These are phyloP conservation scores for Acleris holmiana DNA, from an alignment of 2,888 invertebrate species.

Conservation along the genomic window DNA sequence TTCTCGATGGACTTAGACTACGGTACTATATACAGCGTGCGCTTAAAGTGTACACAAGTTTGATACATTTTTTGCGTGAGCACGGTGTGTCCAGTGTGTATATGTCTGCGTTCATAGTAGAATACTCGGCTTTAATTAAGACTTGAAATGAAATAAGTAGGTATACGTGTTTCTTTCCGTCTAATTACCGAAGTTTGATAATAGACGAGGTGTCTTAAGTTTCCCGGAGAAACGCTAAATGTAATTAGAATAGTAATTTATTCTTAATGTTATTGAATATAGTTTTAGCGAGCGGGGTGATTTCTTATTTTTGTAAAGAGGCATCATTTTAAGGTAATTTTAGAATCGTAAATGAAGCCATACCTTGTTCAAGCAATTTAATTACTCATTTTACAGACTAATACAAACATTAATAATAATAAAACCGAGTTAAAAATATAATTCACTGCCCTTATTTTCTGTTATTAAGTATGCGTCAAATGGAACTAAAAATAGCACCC, in stretches of 20 bases:
- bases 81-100: too few relatives aligned
- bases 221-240: slow-evolving; percentile 49
- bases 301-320: slow-evolving; percentile 30
- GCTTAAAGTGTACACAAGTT: too few relatives aligned
- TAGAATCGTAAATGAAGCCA: slow-evolving; percentile 48
- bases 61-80: too few relatives aligned
- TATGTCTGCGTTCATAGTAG: too few relatives aligned
- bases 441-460: slow-evolving; percentile 38
- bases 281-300: slow-evolving; percentile 51
- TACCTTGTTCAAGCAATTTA: slow-evolving; percentile 15
- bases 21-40: too few relatives aligned
- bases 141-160: too few relatives aligned
- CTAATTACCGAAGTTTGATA: too few relatives aligned
- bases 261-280: slow-evolving; percentile 51
- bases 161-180: too few relatives aligned
- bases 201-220: slow-evolving; percentile 32
- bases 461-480: slow-evolving; percentile 32
- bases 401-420: too few relatives aligned
- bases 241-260: slow-evolving; percentile 47
- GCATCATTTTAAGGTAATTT: slow-evolving; percentile 34
- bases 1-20: too few relatives aligned
- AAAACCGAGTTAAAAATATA: neutral
- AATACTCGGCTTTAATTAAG: too few relatives aligned
- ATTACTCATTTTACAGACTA: neutral
- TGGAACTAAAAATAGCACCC: slow-evolving; percentile 13